Evolutionary conservation across 2,888 invertebrate genomes (phyloP), one percentile per base, ranked within the genome.

Genomic region (Lasius platythorax): DNA sequence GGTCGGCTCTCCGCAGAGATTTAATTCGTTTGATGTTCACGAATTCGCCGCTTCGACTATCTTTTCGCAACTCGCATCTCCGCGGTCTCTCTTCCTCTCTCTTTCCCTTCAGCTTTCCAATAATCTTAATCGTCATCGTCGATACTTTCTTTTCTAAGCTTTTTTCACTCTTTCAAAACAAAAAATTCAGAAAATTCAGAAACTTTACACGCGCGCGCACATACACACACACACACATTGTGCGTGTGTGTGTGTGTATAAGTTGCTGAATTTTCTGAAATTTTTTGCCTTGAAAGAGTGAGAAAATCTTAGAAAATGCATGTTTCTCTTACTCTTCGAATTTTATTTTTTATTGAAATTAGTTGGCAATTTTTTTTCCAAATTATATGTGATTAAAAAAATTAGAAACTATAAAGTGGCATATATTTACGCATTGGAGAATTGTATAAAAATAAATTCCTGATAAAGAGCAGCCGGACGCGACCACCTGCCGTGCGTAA

Each of bases 1-100:
- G 95, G 95, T 95, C 94, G 94, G 91, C 93, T 94, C 94, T 92
- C 93, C 93, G 93, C 92, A 92, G 94, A 94, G 94, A 94, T 94
- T 95, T 95, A 95, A 95, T 95, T 94, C 95, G 94, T 95, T 94
- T 95, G 95, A 95, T 95, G 95, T 94, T 94, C 94, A 93, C 94
- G 92, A 93, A 94, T 94, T 94, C 91, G 93, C 95, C 95, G 94
- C 94, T 91, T 88, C 92, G 84, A 83, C 87, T 87, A 87, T 85
- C 85, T 86, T 91, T 90, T 90, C 90, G 87, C 88, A 87, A 90
- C 83, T 70, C 82, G 58, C 68, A 40, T 81, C 61, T 43, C 64
- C 68, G 61, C 73, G 67, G 33, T 68, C 61, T 37, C 70, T 78
- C 78, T 79, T 40, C 33, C 82, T 82, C 63, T 50, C 83, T 76